A percentile compares a stretch with the other conserved stretches of the same genome.
Evolutionary conservation across 2,797 vertebrate species (phyloP).

Genomic region (Enteromius anoplus): DNA sequence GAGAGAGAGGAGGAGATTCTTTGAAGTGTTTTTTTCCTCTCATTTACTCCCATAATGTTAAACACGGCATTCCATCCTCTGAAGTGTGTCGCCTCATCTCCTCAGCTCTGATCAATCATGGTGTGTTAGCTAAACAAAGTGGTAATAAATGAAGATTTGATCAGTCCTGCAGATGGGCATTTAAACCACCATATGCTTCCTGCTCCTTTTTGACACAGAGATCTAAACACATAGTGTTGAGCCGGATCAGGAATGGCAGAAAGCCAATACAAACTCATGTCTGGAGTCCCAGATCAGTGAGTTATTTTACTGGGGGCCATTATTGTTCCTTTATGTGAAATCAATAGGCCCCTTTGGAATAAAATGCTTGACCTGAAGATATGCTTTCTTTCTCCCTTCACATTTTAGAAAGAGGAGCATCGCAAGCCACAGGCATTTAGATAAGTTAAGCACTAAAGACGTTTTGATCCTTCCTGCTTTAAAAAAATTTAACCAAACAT

Average conservation of each 20-base stretch:
- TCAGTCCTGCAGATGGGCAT: slow-evolving; percentile 68
- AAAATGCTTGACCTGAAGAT: slow-evolving; percentile 80
- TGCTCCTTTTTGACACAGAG: slow-evolving; percentile 60
- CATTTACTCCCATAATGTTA: not conserved
- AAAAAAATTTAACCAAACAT: not conserved
- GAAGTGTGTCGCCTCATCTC: slow-evolving; percentile 48
- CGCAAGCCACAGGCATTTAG: slow-evolving; percentile 61
- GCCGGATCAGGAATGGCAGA: slow-evolving; percentile 85
- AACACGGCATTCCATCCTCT: not conserved
- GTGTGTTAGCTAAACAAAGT: slow-evolving; percentile 56
- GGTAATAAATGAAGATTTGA: slow-evolving; percentile 64
- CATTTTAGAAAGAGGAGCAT: slow-evolving; percentile 59
- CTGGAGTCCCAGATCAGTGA: slow-evolving; percentile 83
- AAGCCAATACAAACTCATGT: slow-evolving; percentile 87
- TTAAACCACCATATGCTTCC: slow-evolving; percentile 69
- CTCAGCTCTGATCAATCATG: slow-evolving; percentile 59
- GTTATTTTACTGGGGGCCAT: slow-evolving; percentile 78
- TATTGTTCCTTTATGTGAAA: slow-evolving; percentile 88
- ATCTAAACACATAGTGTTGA: slow-evolving; percentile 65
- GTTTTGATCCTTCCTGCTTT: not conserved
- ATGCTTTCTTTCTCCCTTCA: slow-evolving; percentile 56
- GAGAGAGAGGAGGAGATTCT: slow-evolving; percentile 2
- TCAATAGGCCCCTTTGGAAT: slow-evolving; percentile 86
- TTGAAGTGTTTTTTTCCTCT: slow-evolving; percentile 22
- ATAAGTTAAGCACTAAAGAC: slow-evolving; percentile 11